Base-by-base conservation (phyloP, 2,113 vertebrate species). In the Alethe diademata region DNA sequence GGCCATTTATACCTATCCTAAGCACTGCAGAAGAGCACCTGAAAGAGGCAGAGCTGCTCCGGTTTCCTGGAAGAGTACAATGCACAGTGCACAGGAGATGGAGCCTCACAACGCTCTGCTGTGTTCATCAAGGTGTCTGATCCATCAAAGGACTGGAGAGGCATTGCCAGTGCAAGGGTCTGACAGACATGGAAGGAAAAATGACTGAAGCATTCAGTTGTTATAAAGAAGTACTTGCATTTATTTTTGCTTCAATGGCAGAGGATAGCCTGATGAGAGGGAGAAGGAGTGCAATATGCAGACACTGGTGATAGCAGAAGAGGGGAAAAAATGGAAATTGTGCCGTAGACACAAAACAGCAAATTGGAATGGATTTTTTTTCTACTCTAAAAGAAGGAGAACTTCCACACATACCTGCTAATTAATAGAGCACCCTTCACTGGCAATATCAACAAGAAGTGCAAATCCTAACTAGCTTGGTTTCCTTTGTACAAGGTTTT, bases 81-180 rank as follows among this genome's bases (percentile, higher is more conserved):
- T 0, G 2, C 19, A 4, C 0, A 0, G 11, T n/a, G 23, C 29
- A 69, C 58, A 64, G 26, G 11, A 60, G 47, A 33, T 6, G 17
- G 35, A 83, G 33, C 42, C 43, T 54, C 15, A 25, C 31, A 35
- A 24, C 0, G 0, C 72, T 64, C 29, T 51, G 14, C 42, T 50
- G n/a, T 19, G 31, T 3, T 25, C 29, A 62, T 23, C 0, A 0
- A 3, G 1, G 17, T 22, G 50, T 50, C 25, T 35, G 48, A 88
- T 56, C 61, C 83, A 78, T 58, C 72, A 88, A 38, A 91, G 71
- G 16, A 40, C 56, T 31, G 14, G 60, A 92, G 50, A 51, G 71
- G 22, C 25, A 23, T 15, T 31, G 24, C 38, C 25, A 40, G 19
- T 4, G 38, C 50, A 91, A 67, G 54, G 36, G 82, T 33, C 24